phyloP scores from a whole-genome alignment of 2,888 invertebrate genomes.

The Tachina grossa region DNA sequence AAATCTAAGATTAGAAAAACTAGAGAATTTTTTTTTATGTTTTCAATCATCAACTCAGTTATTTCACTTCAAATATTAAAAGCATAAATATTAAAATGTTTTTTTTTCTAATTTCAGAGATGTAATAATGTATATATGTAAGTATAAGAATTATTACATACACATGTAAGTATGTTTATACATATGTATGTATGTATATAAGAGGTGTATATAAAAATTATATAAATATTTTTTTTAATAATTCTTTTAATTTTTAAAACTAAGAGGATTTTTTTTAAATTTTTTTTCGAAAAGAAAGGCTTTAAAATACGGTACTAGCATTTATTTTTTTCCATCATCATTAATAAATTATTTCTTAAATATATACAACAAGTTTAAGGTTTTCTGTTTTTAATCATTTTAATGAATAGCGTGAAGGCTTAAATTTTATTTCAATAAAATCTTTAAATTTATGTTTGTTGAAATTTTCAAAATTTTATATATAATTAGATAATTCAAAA shows the following conservation, averaged over 20 bases:
- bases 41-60: slow-evolving; percentile 19
- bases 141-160: slow-evolving; percentile 42
- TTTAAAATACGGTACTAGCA: slow-evolving; percentile 58
- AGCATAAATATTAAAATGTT: slow-evolving; percentile 59
- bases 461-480: slow-evolving; percentile 23
- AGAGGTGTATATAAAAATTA: slow-evolving; percentile 63
- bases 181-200: slow-evolving; percentile 36
- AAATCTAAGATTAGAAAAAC: slow-evolving; percentile 25
- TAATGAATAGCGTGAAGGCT: slow-evolving; percentile 48
- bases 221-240: slow-evolving; percentile 43
- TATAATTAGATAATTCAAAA: slow-evolving; percentile 49
- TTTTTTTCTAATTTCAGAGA: slow-evolving; percentile 11
- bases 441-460: slow-evolving; percentile 21
- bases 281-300: slow-evolving; percentile 50
- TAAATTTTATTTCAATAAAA: slow-evolving; percentile 53
- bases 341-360: slow-evolving; percentile 44
- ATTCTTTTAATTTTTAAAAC: slow-evolving; percentile 32
- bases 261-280: slow-evolving; percentile 24
- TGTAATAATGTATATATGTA: slow-evolving; percentile 32
- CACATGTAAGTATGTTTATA: slow-evolving; percentile 19
- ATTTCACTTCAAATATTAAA: slow-evolving; percentile 48
- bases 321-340: slow-evolving; percentile 38
- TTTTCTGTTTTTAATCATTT: slow-evolving; percentile 17
- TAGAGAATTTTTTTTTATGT: slow-evolving; percentile 13
- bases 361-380: slow-evolving; percentile 55